Evolutionary conservation across 1,140 invertebrate genomes (phyloP), one percentile per base, ranked within the genome.

Genomic region (Grapholita molesta): DNA sequence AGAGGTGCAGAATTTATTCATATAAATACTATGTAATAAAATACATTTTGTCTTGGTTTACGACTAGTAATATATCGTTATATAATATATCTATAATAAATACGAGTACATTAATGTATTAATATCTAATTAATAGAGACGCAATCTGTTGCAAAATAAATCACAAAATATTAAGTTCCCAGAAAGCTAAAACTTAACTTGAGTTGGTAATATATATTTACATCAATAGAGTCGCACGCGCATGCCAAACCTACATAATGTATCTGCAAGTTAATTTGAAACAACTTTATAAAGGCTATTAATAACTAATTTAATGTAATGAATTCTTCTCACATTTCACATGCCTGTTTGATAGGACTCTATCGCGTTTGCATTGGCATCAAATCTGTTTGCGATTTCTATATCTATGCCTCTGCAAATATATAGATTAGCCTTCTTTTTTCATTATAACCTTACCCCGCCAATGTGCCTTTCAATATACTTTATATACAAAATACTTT

Each of bases 321-420:
- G 3, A 61, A 61, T 30, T 25, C 28, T 9, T 28, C 25, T 61
- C 55, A 61, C 55, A 25, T 48, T 5, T 28, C 12, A 11, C 55
- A 61, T 25, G n/a, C 24, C 7, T 69, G 53, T 28, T 35, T 57
- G 55, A 35, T 42, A 42, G 25, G 70, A 18, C 84, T 84, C 81
- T 80, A 83, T 76, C 73, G 70, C 77, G 84, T 86, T 88, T 84
- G 79, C 79, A 86, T 84, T 73, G 75, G 74, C 75, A 78, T 79
- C 82, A 78, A 80, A 84, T 78, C 64, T 85, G 79, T 88, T 85
- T 82, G 75, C 68, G 86, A 85, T 86, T 85, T 88, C 86, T 82
- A 79, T 77, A 35, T 69, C 70, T 70, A 70, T 70, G 78, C 21
- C 18, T 79, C 75, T 80, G 35, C 35, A 38, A n/a, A 6, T 33